Conservation (phyloP, 2,888 invertebrate genomes). For the Sialis fuliginosa region DNA sequence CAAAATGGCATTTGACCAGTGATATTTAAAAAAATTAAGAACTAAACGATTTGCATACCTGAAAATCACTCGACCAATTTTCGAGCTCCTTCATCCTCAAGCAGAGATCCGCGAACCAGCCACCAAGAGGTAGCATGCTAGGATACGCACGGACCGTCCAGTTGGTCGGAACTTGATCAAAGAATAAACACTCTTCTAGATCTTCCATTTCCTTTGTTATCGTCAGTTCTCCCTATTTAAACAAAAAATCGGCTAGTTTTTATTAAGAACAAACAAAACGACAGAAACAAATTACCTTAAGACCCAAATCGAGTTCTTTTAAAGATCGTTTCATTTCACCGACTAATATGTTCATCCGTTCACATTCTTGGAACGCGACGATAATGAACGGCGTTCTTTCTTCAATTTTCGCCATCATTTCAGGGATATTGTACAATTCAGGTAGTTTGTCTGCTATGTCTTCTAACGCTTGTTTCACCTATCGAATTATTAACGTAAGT, state of each 20-base stretch:
- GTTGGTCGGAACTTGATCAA: constrained; percentile 73
- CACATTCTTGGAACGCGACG: constrained; percentile 86
- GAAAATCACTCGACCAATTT: constrained; percentile 77
- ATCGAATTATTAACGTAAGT: constrained; percentile 7
- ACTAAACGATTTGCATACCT: constrained; percentile 23
- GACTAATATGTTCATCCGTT: constrained; percentile 81
- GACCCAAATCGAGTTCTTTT: constrained; percentile 69
- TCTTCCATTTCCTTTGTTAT: constrained; percentile 86
- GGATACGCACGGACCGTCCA: constrained; percentile 85
- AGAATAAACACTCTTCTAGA: constrained; percentile 65
- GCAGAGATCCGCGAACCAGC: constrained; percentile 78
- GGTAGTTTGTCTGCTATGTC: constrained; percentile 80
- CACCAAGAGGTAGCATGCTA: constrained; percentile 60
- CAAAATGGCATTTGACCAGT: too few species aligned
- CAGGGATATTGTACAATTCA: constrained; percentile 70
- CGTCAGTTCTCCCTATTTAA: constrained; percentile 66
- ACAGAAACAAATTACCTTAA: constrained; percentile 44
- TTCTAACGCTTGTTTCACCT: constrained; percentile 60
- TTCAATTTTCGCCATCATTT: constrained; percentile 72
- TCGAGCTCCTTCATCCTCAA: constrained; percentile 64
- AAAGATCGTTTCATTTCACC: constrained; percentile 65
- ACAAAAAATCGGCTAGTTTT: not conserved
- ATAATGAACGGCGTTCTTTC: constrained; percentile 83
- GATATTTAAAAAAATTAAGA: too few species aligned
- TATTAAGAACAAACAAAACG: not conserved